phyloP scores from a whole-genome alignment of 1,140 invertebrate species.

The Mactra quadrangularis region DNA sequence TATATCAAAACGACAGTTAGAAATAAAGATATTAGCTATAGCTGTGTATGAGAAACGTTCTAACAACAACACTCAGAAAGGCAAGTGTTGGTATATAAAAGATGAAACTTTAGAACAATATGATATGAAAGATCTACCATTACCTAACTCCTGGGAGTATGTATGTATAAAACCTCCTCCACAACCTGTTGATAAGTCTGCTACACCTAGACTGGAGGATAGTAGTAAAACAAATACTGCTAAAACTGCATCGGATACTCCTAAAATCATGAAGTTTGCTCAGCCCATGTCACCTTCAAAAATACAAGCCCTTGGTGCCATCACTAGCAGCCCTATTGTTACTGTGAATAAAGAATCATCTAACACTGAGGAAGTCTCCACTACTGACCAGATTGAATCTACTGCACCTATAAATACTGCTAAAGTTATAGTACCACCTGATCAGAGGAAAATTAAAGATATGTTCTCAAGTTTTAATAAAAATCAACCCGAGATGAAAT shows the following conservation, averaged over 20 bases:
- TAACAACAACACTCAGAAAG: conserved; percentile 82
- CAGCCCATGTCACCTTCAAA: conserved; percentile 68
- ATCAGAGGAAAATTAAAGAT: conserved; percentile 39
- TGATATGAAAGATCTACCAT: conserved; percentile 84
- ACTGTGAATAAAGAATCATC: background rate
- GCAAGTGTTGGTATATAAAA: conserved; percentile 88
- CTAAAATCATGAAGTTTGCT: conserved; percentile 70
- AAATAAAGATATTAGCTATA: conserved; percentile 83
- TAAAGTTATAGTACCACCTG: conserved; percentile 17
- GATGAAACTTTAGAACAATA: conserved; percentile 86
- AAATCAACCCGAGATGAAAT: background rate
- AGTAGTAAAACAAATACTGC: background rate
- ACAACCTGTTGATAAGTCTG: conserved; percentile 48
- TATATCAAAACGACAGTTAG: conserved; percentile 82
- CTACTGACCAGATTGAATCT: background rate
- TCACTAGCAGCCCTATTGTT: no score
- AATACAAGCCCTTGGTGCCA: conserved; percentile 62
- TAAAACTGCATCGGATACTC: conserved; percentile 48
- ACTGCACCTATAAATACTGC: background rate
- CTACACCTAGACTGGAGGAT: conserved; percentile 61
- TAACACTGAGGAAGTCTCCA: background rate
- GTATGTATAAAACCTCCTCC: conserved; percentile 43
- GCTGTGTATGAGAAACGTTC: conserved; percentile 85
- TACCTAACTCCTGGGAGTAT: conserved; percentile 70
- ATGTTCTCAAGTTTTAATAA: conserved; percentile 22